Percentiles rank a stretch among this genome's conserved stretches.
Conservation (phyloP, 2,797 vertebrate species). For the Fratercula arctica region DNA sequence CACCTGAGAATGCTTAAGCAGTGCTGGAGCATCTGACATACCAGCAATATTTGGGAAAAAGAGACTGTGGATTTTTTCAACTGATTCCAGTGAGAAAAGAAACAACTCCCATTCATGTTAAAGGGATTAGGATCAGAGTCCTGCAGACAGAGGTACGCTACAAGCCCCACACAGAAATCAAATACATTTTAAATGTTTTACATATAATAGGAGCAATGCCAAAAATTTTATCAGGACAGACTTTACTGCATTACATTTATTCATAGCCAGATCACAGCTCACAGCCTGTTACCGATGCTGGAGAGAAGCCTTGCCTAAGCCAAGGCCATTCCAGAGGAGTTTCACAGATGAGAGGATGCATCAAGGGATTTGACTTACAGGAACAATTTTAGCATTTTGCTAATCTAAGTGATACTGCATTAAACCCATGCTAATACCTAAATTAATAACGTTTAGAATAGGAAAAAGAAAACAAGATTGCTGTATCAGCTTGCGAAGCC, state of each 20-base stretch:
- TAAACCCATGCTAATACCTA: not conserved
- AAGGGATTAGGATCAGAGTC: conserved; percentile 1
- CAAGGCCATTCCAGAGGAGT: conserved; percentile 25
- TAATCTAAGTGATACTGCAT: conserved; percentile 23
- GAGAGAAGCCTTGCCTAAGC: conserved; percentile 2
- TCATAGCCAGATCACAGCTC: not conserved
- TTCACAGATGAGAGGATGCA: conserved; percentile 25
- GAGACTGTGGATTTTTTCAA: not conserved
- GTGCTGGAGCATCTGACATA: not conserved
- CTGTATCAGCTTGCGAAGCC: not conserved
- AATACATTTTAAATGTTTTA: not conserved
- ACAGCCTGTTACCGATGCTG: not conserved
- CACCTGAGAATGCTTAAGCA: not conserved
- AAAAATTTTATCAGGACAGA: conserved; percentile 3
- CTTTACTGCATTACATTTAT: not conserved
- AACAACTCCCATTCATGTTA: not conserved
- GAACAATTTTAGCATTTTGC: not conserved
- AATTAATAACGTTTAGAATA: not conserved
- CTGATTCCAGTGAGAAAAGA: not conserved
- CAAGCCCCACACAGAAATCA: not conserved
- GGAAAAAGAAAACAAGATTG: not conserved
- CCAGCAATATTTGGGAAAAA: not conserved
- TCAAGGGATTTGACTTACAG: conserved; percentile 21
- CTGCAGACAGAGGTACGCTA: not conserved
- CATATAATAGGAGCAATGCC: not conserved